Evolutionary conservation across 2,113 vertebrate species (phyloP), one percentile per base, ranked within the genome.

Genomic region (Oryzias curvinotus): DNA sequence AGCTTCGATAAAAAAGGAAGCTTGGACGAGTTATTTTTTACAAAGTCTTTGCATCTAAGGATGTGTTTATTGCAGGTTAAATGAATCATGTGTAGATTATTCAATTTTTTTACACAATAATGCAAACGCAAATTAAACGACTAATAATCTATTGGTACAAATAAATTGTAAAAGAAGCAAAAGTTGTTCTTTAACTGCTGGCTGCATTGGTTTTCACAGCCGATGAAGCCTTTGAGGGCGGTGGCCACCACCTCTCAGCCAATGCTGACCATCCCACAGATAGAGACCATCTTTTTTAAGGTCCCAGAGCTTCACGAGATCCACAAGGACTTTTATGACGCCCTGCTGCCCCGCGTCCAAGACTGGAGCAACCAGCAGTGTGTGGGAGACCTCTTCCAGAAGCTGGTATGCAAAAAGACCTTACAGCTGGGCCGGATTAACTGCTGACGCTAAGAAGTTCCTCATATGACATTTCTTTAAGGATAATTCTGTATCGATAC

Each of bases 241-340:
- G 96, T 96, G 0, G 96, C 97, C 83, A 99, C 97, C 61, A 99
- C 97, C 5, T 99, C 97, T 1, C 97, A 99, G 83, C 97, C 97
- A 0, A 95, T 98, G 83, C 91, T 98, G 81, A 96, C 91, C 13
- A 87, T 92, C 52, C 96, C 95, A 80, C 95, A 99, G 91, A 96
- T 99, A 5, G 97, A 99, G 86, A 98, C 95, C 77, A 99, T 99
- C 90, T 99, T 99, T 91, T 99, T 98, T 87, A 98, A 98, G 89
- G 96, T 99, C 79, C 95, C 96, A 43, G 97, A 99, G 90, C 95
- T 99, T 60, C 95, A 96, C 0, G 96, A 98, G 90, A 96, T 99
- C 89, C 97, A 99, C 91, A 97, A 94, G 69, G 97, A 98, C 54
- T 99, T 99, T 85, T 99, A 98, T 0, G 95, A 99, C 0, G 94